Evolutionary conservation across 2,797 vertebrate genomes (phyloP), one percentile per base, ranked within the genome.

Genomic region (Pseudomugil tenellus): DNA sequence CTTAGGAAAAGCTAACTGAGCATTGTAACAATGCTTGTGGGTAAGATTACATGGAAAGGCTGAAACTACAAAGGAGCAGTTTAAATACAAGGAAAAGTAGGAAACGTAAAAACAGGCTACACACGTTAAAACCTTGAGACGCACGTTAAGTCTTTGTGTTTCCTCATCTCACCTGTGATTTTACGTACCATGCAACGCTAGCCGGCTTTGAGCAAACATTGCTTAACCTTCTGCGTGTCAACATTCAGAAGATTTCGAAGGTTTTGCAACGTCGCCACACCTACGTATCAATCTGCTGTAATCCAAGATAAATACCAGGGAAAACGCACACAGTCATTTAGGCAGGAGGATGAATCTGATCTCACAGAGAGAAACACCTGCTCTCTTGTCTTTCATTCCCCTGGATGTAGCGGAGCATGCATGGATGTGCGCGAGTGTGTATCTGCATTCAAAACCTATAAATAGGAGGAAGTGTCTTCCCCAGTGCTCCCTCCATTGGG

Each of bases 381-480:
- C 78, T 79, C 70, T 79, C 77, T 77, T 58, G 79, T 86, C 70
- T 83, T 67, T 58, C 49, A 80, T 84, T 88, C 74, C 72, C 72
- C 63, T 14, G 79, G 70, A 81, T 83, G 68, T 70, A 48, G 76
- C 46, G 76, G 60, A 37, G 53, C 57, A 51, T 13, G 14, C 12
- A 37, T 52, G 58, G 60, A 62, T 57, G 53, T 69, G 53, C 66
- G 56, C 59, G 49, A 51, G 68, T 52, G 60, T 53, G 51, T 62
- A 82, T 87, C 67, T 69, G 81, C 74, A 73, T 83, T 83, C 65
- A 74, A 71, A 77, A n/a, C 76, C 87, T 91, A 93, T 90, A 92
- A 93, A 94, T 91, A 93, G 84, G n/a, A 75, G 61, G 49, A 67
- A 75, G 81, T 83, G 81, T 90, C 83, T 85, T 90, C 86, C 75